Evolutionary conservation across 2,113 vertebrate genomes (phyloP).

Genomic region (Strix aluco): DNA sequence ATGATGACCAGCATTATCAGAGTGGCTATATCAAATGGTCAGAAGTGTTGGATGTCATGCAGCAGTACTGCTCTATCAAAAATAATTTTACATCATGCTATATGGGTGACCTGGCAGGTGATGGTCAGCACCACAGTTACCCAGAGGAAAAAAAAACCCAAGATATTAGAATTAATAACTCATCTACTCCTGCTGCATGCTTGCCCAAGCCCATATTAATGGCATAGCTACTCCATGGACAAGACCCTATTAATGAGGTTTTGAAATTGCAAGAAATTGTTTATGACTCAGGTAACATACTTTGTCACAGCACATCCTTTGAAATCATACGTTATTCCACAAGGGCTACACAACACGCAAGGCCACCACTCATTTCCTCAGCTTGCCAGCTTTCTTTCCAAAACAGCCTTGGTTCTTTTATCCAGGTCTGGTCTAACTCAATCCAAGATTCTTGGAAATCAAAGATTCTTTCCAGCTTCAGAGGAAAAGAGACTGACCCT

Average conservation of each 20-base stretch:
- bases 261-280: background rate
- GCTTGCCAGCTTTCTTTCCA: background rate
- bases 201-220: background rate
- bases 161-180: background rate
- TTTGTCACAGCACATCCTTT: background rate
- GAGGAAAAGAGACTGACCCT: background rate
- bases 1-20: background rate
- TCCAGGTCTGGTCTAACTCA: background rate
- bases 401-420: background rate
- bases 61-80: background rate
- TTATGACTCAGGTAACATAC: background rate
- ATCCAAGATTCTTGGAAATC: background rate
- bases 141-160: background rate
- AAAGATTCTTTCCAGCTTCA: background rate
- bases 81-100: background rate
- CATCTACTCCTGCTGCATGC: background rate
- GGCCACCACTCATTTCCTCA: background rate
- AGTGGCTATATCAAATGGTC: background rate
- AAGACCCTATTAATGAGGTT: background rate
- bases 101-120: background rate
- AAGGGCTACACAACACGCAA: background rate
- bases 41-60: background rate
- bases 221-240: background rate
- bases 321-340: background rate
- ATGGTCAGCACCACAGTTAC: background rate